Evolutionary conservation across 2,888 invertebrate species (phyloP).

Genomic region (Trachelus tabidus): DNA sequence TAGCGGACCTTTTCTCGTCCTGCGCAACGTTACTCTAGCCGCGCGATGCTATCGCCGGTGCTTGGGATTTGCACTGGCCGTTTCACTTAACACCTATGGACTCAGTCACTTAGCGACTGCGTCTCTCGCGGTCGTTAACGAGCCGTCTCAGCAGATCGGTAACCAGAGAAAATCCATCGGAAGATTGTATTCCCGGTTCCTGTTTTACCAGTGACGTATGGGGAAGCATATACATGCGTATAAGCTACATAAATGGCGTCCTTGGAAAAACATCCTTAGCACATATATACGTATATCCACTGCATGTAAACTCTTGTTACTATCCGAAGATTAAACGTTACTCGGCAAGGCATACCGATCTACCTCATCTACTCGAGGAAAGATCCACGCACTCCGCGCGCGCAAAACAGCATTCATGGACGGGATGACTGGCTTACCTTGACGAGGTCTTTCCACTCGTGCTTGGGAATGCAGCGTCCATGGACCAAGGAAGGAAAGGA

Average conservation of each 20-base stretch:
- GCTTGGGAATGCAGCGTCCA: conserved; percentile 54
- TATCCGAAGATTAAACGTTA: not conserved
- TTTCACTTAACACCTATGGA: conserved; percentile 19
- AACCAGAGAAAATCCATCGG: not conserved
- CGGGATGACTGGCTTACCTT: conserved; percentile 59
- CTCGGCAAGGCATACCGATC: not conserved
- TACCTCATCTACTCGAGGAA: not conserved
- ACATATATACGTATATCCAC: too few species aligned
- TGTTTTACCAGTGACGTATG: not conserved
- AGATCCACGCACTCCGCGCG: conserved; percentile 2
- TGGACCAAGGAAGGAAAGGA: conserved; percentile 21
- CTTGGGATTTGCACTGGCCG: not conserved
- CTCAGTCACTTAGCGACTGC: conserved; percentile 30
- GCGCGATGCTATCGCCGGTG: not conserved
- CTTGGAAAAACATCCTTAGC: too few species aligned
- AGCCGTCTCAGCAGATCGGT: conserved; percentile 27
- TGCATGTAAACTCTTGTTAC: not conserved
- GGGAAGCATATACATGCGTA: too few species aligned
- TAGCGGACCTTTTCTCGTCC: conserved; percentile 18
- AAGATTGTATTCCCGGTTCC: not conserved
- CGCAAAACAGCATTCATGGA: conserved; percentile 38
- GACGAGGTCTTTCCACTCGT: conserved; percentile 62
- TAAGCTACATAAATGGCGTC: too few species aligned
- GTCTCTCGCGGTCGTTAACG: conserved; percentile 25
- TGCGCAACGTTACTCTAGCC: not conserved